Base-by-base conservation (phyloP, 2,888 invertebrate genomes). In the Exephanes ischioxanthus region DNA sequence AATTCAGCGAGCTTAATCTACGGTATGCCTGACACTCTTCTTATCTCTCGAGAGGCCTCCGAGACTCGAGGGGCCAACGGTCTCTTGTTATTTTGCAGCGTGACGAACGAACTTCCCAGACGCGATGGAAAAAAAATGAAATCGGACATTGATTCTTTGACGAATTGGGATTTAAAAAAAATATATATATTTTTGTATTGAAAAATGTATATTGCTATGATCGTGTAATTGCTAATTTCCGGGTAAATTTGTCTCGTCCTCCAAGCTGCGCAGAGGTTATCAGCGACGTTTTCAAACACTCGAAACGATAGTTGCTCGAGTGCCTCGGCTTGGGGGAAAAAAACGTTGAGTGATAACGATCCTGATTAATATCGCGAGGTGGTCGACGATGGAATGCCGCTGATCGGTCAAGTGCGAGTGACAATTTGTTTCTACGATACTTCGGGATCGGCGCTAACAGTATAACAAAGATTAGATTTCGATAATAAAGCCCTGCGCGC, bases 221-320 rank as follows among this genome's bases (percentile, higher is more conserved):
- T 58, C 19, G 22, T 58, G 30, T 9, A 72, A 41, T 22, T 26
- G 58, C n/a, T 72, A 22, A 58, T 58, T 9, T 58, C 58, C 19
- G 58, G 26, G 26, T 22, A 45, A 14, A 41, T 48, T 73, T 41
- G 7, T 26, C 14, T 58, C 22, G 45, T 33, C 30, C 37, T 55
- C 33, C 16, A 33, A 55, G 11, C 37, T 22, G 5, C 58, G 11
- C 37, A 67, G 22, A 61, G 66, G 6, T 81, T 55, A 70, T 75
- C 55, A 71, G 61, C 33, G 33, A 73, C 33, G 30, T 53, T 41
- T 55, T 45, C 45, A 67, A 75, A 68, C 22, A 75, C 45, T 48
- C 22, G 80, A 80, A 68, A 80, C 45, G 30, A 80, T 48, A 41
- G 45, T 75, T 63, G 48, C 48, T 75, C 30, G 58, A 73, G 58